Base-by-base conservation (phyloP, 1,140 invertebrate species). In the Rhopalosiphum padi region DNA sequence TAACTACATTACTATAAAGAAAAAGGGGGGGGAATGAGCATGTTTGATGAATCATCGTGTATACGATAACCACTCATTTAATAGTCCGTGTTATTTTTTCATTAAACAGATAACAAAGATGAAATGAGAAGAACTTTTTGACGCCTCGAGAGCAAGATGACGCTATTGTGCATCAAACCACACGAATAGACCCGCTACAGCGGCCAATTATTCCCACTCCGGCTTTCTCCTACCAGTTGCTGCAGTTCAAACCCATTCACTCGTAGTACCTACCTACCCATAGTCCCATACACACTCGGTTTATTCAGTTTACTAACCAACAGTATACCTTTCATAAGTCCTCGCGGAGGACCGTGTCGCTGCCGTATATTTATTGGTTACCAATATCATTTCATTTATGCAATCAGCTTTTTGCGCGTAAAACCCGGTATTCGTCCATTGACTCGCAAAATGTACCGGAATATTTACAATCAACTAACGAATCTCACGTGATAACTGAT, bases 121-220 rank as follows among this genome's bases (percentile, higher is more conserved):
- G 60, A 77, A 77, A 77, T 15, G 60, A 77, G 60, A 77, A n/a
- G 30, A 77, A 77, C 60, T 77, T 77, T 77, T 77, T 77, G n/a
- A 77, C 60, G 60, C 60, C n/a, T 77, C 60, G n/a, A 77, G 60
- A 77, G 30, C n/a, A 77, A 77, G 60, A 77, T 77, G 60, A 77
- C 60, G 60, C 60, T 77, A n/a, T 77, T n/a, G 60, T 77, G 60
- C 60, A n/a, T 68, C 60, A n/a, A 68, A 30, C 60, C 30, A n/a
- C 60, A 77, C 60, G 60, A n/a, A n/a, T 77, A 77, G 60, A 77
- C 60, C 60, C 60, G 60, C 60, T n/a, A 77, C 60, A 77, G 60
- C 30, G n/a, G n/a, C 60, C 60, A 77, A 77, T 77, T n/a, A 77
- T 77, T 77, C 60, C 60, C 60, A 77, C 60, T 77, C 60, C 60